Evolutionary conservation across 1,140 invertebrate genomes (phyloP), one percentile per base, ranked within the genome.

Genomic region (Drosophila obscura): DNA sequence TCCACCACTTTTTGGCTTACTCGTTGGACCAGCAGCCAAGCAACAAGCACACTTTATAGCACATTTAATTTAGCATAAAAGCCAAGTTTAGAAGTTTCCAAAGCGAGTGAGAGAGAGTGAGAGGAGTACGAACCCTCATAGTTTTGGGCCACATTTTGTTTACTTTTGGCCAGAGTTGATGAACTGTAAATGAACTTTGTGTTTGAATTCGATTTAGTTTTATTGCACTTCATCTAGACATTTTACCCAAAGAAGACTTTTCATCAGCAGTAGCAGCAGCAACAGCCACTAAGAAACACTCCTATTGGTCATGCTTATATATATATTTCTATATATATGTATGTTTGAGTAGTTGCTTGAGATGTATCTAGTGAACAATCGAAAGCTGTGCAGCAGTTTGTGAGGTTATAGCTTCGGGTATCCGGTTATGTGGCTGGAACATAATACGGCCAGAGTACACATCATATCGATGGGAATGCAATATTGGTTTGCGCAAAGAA

Each of bases 121-220:
- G n/a, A 43, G 5, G n/a, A 24, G 39, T 48, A 15, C 13, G 28
- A 52, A 31, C 57, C 15, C 60, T 22, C 41, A 26, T 35, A 64
- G 55, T 64, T 59, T 59, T 59, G 39, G 35, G 45, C 57, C 52
- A 80, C 63, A 69, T 64, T 64, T 83, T 66, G 61, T 71, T 82
- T 82, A 71, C 55, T 28, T 41, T 65, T 46, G 56, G 45, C 19
- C 48, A 58, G 53, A 84, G 58, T 84, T 83, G 80, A 83, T 84
- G 80, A 83, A 83, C 80, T 83, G 80, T 84, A 83, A 83, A 83
- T 83, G 71, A 83, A 83, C 75, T 83, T 83, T 83, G 57, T 83
- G 76, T 84, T 80, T 80, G 75, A 75, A 84, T 83, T 84, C 80
- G 76, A 83, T 83, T 84, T 80, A 79, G 80, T 84, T 83, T 84